Evolutionary conservation across 2,888 invertebrate species (phyloP), one percentile per base, ranked within the genome.

Genomic region (Chalcosyrphus nemorum): DNA sequence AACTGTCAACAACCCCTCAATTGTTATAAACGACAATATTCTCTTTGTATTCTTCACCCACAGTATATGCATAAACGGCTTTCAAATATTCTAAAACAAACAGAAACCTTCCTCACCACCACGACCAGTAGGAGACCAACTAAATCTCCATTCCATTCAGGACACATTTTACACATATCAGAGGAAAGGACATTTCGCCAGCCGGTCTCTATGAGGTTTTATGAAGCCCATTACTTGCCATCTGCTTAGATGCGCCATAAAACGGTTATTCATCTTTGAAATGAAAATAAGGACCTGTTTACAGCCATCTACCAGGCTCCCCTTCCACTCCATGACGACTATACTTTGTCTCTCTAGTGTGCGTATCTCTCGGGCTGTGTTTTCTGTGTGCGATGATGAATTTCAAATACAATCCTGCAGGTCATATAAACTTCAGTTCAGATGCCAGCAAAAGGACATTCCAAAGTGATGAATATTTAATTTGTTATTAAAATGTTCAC

Each of bases 381-480:
- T n/a, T 15, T 2, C 7, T 17, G 45, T 27, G 41, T 19, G n/a
- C n/a, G n/a, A n/a, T n/a, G 54, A 65, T 65, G 43, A 45, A 56
- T 35, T 65, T 35, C 63, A 65, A 74, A 56, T 65, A 65, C 32
- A 45, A 45, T 45, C 24, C 52, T 52, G 50, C 50, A 54, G 61
- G 29, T 43, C 68, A 35, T 50, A 59, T 38, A 71, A 65, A 50
- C 24, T 17, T 27, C 7, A 41, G 38, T 13, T 2, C 7, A 17
- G 7, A 9, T 21, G 54, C 29, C 38, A 5, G 41, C 15, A 27
- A 17, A 41, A 54, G 63, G 54, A 45, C 76, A 76, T 38, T 65
- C 52, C 52, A 11, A 65, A 61, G 63, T 59, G 50, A 82, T 82
- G 72, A 82, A 82, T 82, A 77, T 77, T 77, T 77, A 59, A 82